phyloP scores from a whole-genome alignment of 37 sponge, comb jelly and placozoan genomes.

The Corticium candelabrum region DNA sequence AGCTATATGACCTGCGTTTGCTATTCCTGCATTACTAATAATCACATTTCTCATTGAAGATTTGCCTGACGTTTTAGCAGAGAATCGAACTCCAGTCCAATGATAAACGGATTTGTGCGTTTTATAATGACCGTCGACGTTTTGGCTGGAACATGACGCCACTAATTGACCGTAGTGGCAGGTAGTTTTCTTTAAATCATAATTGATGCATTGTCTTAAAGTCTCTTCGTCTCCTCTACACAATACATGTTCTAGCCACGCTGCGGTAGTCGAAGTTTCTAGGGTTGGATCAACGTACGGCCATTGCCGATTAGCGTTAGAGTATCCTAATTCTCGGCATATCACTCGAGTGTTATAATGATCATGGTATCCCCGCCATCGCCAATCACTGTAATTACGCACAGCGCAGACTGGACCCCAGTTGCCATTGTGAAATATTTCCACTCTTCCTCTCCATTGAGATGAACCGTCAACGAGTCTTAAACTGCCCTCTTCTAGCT shows the following conservation, averaged over 20 bases:
- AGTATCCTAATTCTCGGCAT: not conserved
- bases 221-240: not conserved
- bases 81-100: not conserved
- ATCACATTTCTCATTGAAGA: not conserved
- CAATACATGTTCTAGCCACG: not conserved
- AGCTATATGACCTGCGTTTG: not conserved
- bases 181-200: not conserved
- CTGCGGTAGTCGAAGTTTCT: not conserved
- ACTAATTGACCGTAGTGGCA: not conserved
- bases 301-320: not conserved
- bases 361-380: not conserved
- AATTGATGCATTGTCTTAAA: not conserved
- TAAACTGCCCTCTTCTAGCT: not conserved
- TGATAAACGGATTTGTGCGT: not conserved
- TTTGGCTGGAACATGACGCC: not conserved
- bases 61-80: not conserved
- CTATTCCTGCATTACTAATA: not conserved
- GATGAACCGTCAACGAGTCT: not conserved
- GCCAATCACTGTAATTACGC: not conserved
- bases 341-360: not conserved
- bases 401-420: not conserved
- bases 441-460: not conserved
- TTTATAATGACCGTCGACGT: not conserved
- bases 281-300: too few relatives aligned
- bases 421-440: not conserved